Base-by-base conservation (phyloP, 2,888 invertebrate genomes). In the Aleiodes alternator region DNA sequence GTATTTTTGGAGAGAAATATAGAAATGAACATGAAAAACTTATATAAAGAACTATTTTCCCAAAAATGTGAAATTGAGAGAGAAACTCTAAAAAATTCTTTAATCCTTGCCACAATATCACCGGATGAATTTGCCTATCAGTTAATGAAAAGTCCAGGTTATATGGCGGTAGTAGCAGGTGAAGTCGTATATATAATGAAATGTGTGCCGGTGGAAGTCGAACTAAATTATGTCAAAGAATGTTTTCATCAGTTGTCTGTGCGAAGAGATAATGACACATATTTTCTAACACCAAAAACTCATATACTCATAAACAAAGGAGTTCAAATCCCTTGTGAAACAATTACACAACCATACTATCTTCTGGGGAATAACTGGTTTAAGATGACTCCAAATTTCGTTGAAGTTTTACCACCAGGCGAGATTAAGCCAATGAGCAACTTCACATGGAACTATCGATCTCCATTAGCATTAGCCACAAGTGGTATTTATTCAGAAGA, bases 1-100 rank as follows among this genome's bases (percentile, higher is more conserved):
- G 55, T 81, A 23, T 82, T 80, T 50, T 64, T 78, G 8, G 80
- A 82, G 76, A 79, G 81, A 29, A 82, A 61, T 64, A 77, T 11
- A 34, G 34, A 34, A 34, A 34, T 34, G 4, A 6, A 34, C 3
- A 34, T 34, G 34, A 34, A 34, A 3, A 34, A 6, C 3, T 34
- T 34, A 34, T 34, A 34, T 34, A 34, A 34, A 6, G 34, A 34
- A 34, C 6, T 34, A 6, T 34, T 34, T 2, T 80, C n/a, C 72
- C 78, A 53, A 43, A 34, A 34, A 34, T 34, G 34, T 34, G 34
- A 34, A 6, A 34, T 34, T 34, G 34, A 34, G 6, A 34, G 82
- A 48, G 79, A 84, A 69, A 78, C 82, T 7, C 16, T 81, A 80
- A 31, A 72, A 72, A 55, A 84, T 80, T 59, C 31, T 79, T 48